Base-by-base conservation (phyloP, 1,140 invertebrate genomes). In the Himalopsyche phryganea region DNA sequence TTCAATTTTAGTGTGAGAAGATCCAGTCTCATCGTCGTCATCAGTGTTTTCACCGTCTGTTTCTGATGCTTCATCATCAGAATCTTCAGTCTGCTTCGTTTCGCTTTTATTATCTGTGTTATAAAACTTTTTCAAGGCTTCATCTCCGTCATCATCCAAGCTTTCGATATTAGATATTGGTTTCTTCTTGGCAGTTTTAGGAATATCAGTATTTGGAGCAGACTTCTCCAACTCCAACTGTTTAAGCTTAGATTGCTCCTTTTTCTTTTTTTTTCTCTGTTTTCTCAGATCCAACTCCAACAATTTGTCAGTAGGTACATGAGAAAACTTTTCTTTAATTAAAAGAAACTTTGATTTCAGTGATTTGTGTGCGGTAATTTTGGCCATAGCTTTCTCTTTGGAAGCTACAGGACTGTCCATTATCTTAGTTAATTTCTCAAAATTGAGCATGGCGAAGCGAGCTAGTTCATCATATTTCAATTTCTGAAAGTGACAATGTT, bases 311-410 rank as follows among this genome's bases (percentile, higher is more conserved):
- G 23, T 36, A 13, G 62, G 58, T 4, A 65, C 42, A 11, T 18
- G 14, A 7, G 28, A 45, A 56, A 50, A 61, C 23, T 61, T 65
- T 6, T 50, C 48, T 46, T 50, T 50, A 10, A 65, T 32, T 5
- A 13, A 18, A n/a, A 50, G 6, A 6, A 61, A 50, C 49, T 47
- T 61, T 5, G 45, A 18, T 1, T 54, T 58, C 1, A 65, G 19
- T 28, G 38, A 28, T 52, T 61, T 61, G 35, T 61, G 62, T 1
- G 46, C 38, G 9, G 54, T 6, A 9, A 65, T 11, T 55, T 51
- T 57, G 3, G 58, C 59, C 58, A 61, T 58, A n/a, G 50, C 62
- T 51, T 55, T 61, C 41, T 61, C 59, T 35, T 57, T 46, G 14
- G 58, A 50, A 9, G 51, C 58, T 14, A 51, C 13, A 14, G 62